A percentile compares a stretch with the other conserved stretches of the same genome.
phyloP scores from a whole-genome alignment of 2,113 vertebrate genomes.

The Rhinolophus ferrumequinum region DNA sequence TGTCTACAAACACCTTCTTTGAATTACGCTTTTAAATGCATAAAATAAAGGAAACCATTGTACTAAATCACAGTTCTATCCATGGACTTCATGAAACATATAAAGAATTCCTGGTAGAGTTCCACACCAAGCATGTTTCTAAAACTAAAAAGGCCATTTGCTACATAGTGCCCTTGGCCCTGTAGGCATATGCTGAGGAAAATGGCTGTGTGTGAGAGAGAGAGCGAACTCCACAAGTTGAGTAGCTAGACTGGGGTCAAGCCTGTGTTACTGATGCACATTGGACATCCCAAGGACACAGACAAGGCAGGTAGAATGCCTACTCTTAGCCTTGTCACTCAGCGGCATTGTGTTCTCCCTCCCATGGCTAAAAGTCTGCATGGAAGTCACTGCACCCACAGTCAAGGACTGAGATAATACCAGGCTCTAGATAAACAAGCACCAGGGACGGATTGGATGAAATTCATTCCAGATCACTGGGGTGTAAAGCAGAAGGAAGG shows the following conservation, averaged over 20 bases:
- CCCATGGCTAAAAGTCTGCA: accelerated
- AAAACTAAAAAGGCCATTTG: neutral
- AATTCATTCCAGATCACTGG: neutral
- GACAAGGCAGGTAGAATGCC: neutral
- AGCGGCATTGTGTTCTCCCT: too few relatives aligned
- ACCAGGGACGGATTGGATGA: neutral
- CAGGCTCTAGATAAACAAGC: neutral
- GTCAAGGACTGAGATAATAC: too few relatives aligned
- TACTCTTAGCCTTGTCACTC: neutral
- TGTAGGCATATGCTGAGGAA: neutral
- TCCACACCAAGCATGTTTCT: neutral
- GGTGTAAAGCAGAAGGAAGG: neutral
- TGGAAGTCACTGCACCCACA: neutral
- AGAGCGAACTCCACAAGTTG: neutral
- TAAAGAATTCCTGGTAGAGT: neutral
- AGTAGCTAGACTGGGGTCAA: neutral
- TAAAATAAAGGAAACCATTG: neutral
- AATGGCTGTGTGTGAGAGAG: too few relatives aligned
- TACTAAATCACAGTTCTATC: neutral
- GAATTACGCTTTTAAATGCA: neutral
- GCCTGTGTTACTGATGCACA: neutral
- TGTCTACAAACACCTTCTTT: neutral
- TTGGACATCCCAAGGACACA: neutral
- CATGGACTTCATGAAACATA: neutral
- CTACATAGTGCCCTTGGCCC: neutral